These are phyloP conservation scores for Agapetus fuscipes DNA, from an alignment of 2,888 invertebrate species.

Conservation along the genomic window DNA sequence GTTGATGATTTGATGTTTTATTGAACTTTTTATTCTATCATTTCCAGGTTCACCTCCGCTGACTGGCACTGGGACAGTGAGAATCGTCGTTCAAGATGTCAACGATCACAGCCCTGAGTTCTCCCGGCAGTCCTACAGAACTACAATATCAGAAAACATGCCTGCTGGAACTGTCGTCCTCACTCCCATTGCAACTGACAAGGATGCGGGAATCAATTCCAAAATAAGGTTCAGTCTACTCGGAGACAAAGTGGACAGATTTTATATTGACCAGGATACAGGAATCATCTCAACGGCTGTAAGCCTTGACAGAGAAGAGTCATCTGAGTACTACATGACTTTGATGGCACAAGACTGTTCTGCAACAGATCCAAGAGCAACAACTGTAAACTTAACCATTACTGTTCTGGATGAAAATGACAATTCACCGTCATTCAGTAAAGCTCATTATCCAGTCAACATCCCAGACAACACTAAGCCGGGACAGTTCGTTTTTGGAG, in stretches of 20 bases:
- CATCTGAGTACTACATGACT: conserved; percentile 65
- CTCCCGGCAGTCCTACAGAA: conserved; percentile 68
- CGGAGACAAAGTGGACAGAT: conserved; percentile 73
- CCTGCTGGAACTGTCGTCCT: conserved; percentile 69
- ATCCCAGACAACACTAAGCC: conserved; percentile 71
- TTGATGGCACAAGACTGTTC: conserved; percentile 85
- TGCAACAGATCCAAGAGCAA: conserved; percentile 72
- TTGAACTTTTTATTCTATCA: conserved; percentile 19
- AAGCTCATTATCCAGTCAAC: conserved; percentile 65
- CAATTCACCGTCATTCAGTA: conserved; percentile 70
- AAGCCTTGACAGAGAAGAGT: conserved; percentile 71
- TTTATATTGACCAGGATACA: conserved; percentile 66
- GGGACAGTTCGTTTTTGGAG: conserved; percentile 85
- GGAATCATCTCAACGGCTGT: conserved; percentile 69
- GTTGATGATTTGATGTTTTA: background rate
- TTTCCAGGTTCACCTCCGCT: conserved; percentile 80
- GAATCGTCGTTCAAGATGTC: conserved; percentile 84
- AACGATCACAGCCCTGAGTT: conserved; percentile 92
- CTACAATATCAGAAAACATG: conserved; percentile 73
- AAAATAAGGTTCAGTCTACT: conserved; percentile 77
- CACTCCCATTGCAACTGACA: conserved; percentile 69
- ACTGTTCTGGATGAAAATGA: conserved; percentile 75
- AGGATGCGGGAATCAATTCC: conserved; percentile 76
- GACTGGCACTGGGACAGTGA: conserved; percentile 85
- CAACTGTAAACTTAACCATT: conserved; percentile 76